Conservation (phyloP, 2,113 vertebrate species). For the Rhea pennata region DNA sequence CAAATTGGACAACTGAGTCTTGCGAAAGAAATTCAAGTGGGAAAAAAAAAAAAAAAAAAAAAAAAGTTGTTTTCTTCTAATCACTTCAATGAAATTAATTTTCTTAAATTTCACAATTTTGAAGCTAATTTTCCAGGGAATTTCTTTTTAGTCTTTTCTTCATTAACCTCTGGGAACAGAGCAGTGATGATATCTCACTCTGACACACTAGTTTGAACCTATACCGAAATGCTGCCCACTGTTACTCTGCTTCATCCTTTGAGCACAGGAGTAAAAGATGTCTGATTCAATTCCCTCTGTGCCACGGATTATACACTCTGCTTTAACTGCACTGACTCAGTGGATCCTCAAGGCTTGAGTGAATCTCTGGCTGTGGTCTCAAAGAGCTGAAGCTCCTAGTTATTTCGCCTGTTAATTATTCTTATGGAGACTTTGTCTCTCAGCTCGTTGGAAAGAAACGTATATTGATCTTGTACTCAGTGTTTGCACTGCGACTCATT, state of each 20-base stretch:
- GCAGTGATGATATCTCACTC: background rate
- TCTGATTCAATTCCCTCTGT: background rate
- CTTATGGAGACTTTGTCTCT: background rate
- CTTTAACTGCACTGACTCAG: background rate
- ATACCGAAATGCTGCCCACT: background rate
- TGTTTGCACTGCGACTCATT: background rate
- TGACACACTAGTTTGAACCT: background rate
- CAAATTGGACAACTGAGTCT: background rate
- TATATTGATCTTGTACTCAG: background rate
- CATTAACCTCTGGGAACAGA: background rate
- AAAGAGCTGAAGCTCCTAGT: background rate
- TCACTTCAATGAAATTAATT: background rate
- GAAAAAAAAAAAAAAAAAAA: background rate
- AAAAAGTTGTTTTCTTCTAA: background rate
- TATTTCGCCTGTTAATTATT: background rate
- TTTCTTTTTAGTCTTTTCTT: background rate
- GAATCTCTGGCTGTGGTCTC: background rate
- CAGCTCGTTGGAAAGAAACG: background rate
- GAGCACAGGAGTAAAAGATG: background rate
- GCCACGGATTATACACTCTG: background rate
- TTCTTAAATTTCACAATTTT: background rate
- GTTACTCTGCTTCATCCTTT: background rate
- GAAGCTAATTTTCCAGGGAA: background rate
- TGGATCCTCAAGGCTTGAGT: background rate
- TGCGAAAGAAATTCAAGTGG: background rate